Base-by-base conservation (phyloP, 2,797 vertebrate species). In the Bryconaethiops microstoma region DNA sequence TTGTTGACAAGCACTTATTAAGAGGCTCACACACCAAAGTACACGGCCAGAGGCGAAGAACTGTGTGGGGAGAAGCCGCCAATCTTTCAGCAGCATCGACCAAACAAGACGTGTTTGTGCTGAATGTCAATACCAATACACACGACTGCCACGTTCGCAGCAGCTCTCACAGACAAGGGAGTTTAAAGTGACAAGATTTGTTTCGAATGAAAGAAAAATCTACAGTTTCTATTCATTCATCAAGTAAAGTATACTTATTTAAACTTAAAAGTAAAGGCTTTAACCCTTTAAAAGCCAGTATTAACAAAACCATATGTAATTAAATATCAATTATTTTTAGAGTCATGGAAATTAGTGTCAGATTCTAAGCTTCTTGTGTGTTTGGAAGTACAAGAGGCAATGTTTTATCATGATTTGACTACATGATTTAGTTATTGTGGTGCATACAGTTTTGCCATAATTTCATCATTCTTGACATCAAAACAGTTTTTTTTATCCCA, bases 1-100 rank as follows among this genome's bases (percentile, higher is more conserved):
- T 90, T 91, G 89, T 91, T 93, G 92, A 92, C 92, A 88, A 86
- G 87, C 80, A 77, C 86, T 90, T 87, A 88, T 91, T 92, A 91
- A 86, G 87, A 86, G 79, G 78, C 86, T 88, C 77, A 83, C 74
- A 67, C 62, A 87, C 83, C 82, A 90, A 87, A 89, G 75, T 68
- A 88, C 84, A 89, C 77, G 86, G 86, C 91, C 86, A 68, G 88
- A 87, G 90, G 91, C 86, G 48, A 89, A 84, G 62, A 57, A 86
- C 54, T 75, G 73, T 69, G 79, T 76, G 19, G 62, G 76, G 78
- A 79, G 87, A 76, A 79, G 59, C 54, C 21, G 68, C 21, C 76
- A 76, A 69, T 76, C 29, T 84, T 54, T 59, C 14, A 76, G 23
- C 57, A 45, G 29, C 45, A 9, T 55, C 54, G 42, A 81, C 62